Conservation (phyloP, 2,113 vertebrate species). For the Maccullochella peelii region DNA sequence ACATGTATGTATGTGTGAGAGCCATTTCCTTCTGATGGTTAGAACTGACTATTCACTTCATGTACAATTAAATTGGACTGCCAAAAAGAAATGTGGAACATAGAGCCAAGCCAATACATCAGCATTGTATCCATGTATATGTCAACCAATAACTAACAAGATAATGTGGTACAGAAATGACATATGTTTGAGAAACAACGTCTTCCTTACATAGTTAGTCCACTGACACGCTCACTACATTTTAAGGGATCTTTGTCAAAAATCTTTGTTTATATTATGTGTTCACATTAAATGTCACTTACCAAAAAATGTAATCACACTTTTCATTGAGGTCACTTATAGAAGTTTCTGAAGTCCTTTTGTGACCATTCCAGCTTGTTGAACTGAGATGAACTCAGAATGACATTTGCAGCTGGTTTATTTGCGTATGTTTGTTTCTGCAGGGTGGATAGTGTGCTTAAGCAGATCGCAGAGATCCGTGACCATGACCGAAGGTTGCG, state of each 20-base stretch:
- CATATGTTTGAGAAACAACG: neutral
- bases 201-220: neutral
- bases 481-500: slow-evolving; percentile 70
- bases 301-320: neutral
- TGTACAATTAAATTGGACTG: neutral
- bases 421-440: neutral
- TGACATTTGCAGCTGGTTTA: neutral
- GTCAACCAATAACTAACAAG: neutral
- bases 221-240: neutral
- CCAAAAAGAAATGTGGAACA: neutral
- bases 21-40: neutral
- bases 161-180: neutral
- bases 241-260: neutral
- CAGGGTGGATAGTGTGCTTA: slow-evolving; percentile 88
- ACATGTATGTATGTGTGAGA: neutral
- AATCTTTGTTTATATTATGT: neutral
- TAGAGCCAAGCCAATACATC: neutral
- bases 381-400: neutral
- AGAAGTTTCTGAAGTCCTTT: neutral
- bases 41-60: neutral
- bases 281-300: neutral
- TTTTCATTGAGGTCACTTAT: neutral
- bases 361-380: neutral
- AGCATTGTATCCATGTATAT: neutral
- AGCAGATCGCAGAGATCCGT: slow-evolving; percentile 73